These are phyloP conservation scores for Zosterops borbonicus DNA, from an alignment of 2,113 vertebrate species.

Conservation along the genomic window DNA sequence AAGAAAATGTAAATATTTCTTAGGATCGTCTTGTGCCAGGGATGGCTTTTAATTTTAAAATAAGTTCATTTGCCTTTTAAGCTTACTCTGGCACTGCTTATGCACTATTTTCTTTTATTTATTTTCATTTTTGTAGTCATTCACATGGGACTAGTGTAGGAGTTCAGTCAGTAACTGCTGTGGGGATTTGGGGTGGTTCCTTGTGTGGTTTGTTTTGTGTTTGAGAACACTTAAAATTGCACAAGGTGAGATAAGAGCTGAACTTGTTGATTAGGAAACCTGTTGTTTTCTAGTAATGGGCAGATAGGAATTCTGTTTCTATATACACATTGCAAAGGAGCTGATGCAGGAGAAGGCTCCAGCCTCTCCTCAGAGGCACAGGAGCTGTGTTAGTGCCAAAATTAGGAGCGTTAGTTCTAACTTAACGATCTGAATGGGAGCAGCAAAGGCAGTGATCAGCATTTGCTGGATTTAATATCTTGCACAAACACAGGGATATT, in stretches of 20 bases:
- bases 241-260: neutral
- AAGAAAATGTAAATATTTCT: neutral
- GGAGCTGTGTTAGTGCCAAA: neutral
- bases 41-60: neutral
- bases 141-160: neutral
- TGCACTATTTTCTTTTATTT: neutral
- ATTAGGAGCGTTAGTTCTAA: rapidly evolving
- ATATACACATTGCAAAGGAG: neutral
- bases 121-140: neutral
- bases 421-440: neutral
- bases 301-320: neutral
- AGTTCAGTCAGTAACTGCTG: neutral
- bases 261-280: neutral
- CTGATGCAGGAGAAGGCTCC: neutral
- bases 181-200: rapidly evolving
- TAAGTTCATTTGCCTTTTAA: neutral
- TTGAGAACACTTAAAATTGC: neutral
- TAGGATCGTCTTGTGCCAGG: neutral
- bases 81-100: neutral
- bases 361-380: neutral
- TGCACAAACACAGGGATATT: neutral
- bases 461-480: neutral
- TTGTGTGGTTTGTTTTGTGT: neutral
- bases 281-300: neutral
- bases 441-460: neutral